Conservation (phyloP, 1,140 invertebrate species). For the Drosophila bipectinata region DNA sequence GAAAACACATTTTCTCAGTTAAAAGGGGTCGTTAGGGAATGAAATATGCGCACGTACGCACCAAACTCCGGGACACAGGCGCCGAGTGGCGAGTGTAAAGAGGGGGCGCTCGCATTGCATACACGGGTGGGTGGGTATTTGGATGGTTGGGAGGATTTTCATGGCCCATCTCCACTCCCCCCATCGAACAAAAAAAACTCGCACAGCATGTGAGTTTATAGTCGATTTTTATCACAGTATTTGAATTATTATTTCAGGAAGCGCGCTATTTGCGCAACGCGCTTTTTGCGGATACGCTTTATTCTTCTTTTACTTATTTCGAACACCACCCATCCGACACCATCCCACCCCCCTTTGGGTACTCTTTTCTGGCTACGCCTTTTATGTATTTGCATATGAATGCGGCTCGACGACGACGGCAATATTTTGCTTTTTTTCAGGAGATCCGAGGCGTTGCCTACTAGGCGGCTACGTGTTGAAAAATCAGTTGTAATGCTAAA, state of each 20-base stretch:
- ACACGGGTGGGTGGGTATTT: constrained; percentile 28
- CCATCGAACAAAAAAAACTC: constrained; percentile 2
- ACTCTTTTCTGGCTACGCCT: constrained; percentile 43
- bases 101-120: constrained; percentile 41
- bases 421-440: constrained; percentile 44
- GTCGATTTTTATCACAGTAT: constrained; percentile 82
- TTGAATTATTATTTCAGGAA: constrained; percentile 84
- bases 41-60: constrained; percentile 83
- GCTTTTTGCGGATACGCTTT: constrained; percentile 79
- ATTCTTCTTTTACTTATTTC: constrained; percentile 20
- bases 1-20: constrained; percentile 84
- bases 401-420: constrained; percentile 62
- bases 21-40: constrained; percentile 84
- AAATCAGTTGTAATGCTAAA: constrained; percentile 79
- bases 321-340: neutral
- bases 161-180: constrained; percentile 6
- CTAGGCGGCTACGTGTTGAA: constrained; percentile 66
- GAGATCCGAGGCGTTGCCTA: constrained; percentile 58
- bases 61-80: constrained; percentile 34
- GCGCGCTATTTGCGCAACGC: constrained; percentile 83
- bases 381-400: constrained; percentile 81
- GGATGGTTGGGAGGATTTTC: constrained; percentile 25
- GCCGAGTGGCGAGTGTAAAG: constrained; percentile 1
- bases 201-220: constrained; percentile 76
- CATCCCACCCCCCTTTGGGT: neutral